Conservation (phyloP, 37 sponge, comb jelly and placozoan species). For the Lycopodina hypogea region DNA sequence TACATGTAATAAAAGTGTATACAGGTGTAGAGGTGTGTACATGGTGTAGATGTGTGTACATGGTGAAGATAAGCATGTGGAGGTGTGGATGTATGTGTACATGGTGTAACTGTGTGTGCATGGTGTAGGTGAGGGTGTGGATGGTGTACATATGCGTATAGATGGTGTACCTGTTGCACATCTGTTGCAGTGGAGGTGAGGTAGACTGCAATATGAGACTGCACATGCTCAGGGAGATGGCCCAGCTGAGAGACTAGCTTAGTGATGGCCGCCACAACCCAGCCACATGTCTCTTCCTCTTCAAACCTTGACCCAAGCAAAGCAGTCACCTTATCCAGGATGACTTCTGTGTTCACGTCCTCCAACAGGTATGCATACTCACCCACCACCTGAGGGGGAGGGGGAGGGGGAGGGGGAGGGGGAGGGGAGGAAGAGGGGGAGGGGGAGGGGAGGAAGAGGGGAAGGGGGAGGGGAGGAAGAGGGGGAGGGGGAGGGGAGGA, state of each 20-base stretch:
- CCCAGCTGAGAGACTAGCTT: constrained; percentile 67
- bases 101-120: not conserved
- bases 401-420: not conserved
- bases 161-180: constrained; percentile 59
- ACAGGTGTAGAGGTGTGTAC: too few relatives aligned
- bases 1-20: too few relatives aligned
- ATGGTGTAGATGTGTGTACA: too few relatives aligned
- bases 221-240: constrained; percentile 44
- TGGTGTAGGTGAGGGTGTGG: not conserved
- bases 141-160: not conserved
- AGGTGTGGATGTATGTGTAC: not conserved
- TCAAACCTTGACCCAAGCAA: constrained; percentile 47
- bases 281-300: constrained; percentile 47
- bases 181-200: constrained; percentile 53
- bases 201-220: constrained; percentile 36
- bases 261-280: constrained; percentile 62
- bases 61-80: too few relatives aligned
- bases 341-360: constrained; percentile 51
- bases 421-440: not conserved
- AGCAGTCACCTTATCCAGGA: constrained; percentile 52
- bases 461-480: not conserved
- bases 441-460: not conserved
- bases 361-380: constrained; percentile 69
- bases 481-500: not conserved
- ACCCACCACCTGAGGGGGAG: constrained; percentile 58